Conservation (phyloP, 2,888 invertebrate genomes). For the Therioaphis trifolii region DNA sequence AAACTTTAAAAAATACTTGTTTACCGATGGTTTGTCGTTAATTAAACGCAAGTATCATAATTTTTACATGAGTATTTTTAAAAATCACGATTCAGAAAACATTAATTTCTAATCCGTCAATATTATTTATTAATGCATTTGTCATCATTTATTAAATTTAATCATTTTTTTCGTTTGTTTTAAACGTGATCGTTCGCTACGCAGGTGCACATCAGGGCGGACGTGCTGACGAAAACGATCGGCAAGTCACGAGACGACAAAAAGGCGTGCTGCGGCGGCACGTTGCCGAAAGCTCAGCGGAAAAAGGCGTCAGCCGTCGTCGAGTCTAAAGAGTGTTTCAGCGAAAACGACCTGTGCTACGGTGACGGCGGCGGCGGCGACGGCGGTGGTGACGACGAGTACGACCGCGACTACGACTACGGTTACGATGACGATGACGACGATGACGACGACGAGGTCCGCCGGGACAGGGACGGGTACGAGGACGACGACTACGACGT, state of each 20-base stretch:
- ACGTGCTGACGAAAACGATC: slow-evolving; percentile 62
- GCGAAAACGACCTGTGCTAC: slow-evolving; percentile 48
- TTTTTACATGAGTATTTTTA: too few species aligned
- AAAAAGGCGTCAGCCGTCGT: background rate
- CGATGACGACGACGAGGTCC: slow-evolving; percentile 25
- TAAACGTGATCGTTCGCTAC: background rate
- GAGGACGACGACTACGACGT: background rate
- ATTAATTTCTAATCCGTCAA: too few species aligned
- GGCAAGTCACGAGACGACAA: slow-evolving; percentile 18
- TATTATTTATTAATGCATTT: too few species aligned
- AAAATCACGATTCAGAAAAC: too few species aligned
- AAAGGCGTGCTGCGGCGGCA: slow-evolving; percentile 4
- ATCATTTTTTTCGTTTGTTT: too few species aligned
- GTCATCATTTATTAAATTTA: too few species aligned
- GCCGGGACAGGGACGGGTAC: slow-evolving; percentile 14
- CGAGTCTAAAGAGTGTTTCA: slow-evolving; percentile 49
- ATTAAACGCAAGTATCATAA: too few species aligned
- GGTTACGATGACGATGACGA: slow-evolving; percentile 35
- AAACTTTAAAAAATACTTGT: too few species aligned
- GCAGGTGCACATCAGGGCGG: slow-evolving; percentile 63
- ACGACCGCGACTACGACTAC: background rate
- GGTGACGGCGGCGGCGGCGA: slow-evolving; percentile 3
- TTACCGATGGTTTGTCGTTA: too few species aligned
- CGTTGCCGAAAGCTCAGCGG: slow-evolving; percentile 20
- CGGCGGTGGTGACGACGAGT: slow-evolving; percentile 31